These are phyloP conservation scores for Rhipidura dahli DNA, from an alignment of 2,113 vertebrate genomes.

Conservation along the genomic window DNA sequence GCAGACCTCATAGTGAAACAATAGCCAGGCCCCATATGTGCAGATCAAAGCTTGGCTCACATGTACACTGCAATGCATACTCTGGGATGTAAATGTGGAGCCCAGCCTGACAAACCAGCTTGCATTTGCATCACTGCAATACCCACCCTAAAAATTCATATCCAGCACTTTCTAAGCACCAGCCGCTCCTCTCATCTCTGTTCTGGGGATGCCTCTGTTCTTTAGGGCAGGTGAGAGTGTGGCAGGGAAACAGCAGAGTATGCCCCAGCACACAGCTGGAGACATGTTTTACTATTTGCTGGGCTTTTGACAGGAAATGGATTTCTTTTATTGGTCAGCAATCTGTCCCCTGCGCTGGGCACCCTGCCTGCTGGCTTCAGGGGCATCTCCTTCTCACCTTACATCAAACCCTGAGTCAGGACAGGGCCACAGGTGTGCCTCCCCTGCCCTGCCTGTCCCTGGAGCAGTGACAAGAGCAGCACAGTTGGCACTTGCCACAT, in stretches of 20 bases:
- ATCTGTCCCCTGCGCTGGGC: background rate
- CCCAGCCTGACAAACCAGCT: background rate
- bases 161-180: background rate
- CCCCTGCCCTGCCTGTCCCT: background rate
- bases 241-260: background rate
- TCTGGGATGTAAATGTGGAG: background rate
- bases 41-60: background rate
- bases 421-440: fast-evolving
- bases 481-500: background rate
- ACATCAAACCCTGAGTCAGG: background rate
- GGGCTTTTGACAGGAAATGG: background rate
- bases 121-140: background rate
- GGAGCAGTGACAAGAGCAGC: background rate
- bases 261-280: background rate
- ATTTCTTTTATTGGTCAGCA: background rate
- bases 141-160: background rate
- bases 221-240: background rate
- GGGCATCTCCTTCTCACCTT: background rate
- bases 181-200: fast-evolving
- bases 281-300: background rate
- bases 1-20: background rate
- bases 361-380: background rate
- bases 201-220: background rate
- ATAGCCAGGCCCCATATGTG: fast-evolving
- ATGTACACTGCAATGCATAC: fast-evolving